Percentiles rank a stretch among this genome's conserved stretches.
Evolutionary conservation across 2,113 vertebrate genomes (phyloP).

Genomic region (Trogon surrucura): DNA sequence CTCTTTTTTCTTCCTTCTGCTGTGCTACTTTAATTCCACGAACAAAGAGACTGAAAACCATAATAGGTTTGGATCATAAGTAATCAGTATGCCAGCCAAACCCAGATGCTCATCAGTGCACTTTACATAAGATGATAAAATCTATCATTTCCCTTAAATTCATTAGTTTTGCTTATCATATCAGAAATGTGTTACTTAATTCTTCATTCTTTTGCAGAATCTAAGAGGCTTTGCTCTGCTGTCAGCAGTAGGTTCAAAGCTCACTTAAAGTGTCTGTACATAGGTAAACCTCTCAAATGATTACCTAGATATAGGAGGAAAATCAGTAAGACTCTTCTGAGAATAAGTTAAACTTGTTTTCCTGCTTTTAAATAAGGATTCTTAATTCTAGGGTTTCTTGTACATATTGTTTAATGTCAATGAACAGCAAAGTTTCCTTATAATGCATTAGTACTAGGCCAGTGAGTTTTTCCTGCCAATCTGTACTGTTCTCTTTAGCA

Average conservation of each 20-base stretch:
- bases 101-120: neutral
- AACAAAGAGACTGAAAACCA: neutral
- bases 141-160: neutral
- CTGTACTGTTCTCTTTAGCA: neutral
- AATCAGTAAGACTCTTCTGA: neutral
- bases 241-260: neutral
- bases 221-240: neutral
- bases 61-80: neutral
- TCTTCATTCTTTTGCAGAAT: constrained; percentile 15
- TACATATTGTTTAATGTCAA: neutral
- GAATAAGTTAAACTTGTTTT: neutral
- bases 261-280: neutral
- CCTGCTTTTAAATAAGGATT: neutral
- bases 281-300: neutral
- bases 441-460: neutral
- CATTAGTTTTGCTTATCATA: neutral
- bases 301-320: neutral
- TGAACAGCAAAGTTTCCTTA: neutral
- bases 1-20: constrained; percentile 22
- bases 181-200: neutral
- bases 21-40: neutral
- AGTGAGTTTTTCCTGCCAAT: neutral
- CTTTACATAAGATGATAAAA: neutral
- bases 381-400: neutral
- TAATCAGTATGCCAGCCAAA: neutral